These are phyloP conservation scores for Zosterops lateralis DNA, from an alignment of 2,113 vertebrate species.

Conservation along the genomic window DNA sequence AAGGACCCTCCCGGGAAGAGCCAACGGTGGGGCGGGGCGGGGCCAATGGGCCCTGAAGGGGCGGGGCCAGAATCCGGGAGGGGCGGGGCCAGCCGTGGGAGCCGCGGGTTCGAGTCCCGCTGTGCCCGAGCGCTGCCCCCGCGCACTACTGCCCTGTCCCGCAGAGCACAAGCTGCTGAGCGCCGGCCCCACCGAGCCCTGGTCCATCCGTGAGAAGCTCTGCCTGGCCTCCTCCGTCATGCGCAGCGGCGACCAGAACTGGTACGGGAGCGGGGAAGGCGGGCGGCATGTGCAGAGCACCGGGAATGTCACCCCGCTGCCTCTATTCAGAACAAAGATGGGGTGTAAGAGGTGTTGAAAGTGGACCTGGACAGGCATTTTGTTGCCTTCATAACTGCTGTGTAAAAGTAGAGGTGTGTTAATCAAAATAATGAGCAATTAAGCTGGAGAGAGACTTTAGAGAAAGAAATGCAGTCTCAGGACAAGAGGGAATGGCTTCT, in stretches of 20 bases:
- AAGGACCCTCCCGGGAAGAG: background rate
- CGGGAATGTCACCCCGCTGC: background rate
- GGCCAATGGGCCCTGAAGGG: background rate
- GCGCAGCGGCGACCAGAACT: conserved; percentile 98
- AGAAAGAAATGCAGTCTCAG: accelerated
- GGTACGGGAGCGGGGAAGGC: conserved; percentile 72
- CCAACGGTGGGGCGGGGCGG: background rate
- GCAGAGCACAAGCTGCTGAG: conserved; percentile 94
- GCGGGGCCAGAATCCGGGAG: background rate
- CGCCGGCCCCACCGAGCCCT: conserved; percentile 92
- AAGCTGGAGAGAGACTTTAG: background rate
- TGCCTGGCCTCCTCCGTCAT: conserved; percentile 97
- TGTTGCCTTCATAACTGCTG: accelerated
- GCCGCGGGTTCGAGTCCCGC: background rate
- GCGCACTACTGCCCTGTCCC: background rate
- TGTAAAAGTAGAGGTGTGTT: background rate
- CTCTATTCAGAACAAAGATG: background rate
- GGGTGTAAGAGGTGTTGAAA: accelerated
- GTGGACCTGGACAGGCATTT: accelerated
- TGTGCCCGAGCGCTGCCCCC: background rate
- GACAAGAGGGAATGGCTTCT: background rate
- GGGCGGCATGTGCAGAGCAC: accelerated
- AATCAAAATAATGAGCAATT: background rate
- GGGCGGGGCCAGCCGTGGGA: background rate
- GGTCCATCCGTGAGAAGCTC: conserved; percentile 95